A percentile compares a stretch with the other conserved stretches of the same genome.
Conservation (phyloP, 2,888 invertebrate species). For the Diarsia brunnea region DNA sequence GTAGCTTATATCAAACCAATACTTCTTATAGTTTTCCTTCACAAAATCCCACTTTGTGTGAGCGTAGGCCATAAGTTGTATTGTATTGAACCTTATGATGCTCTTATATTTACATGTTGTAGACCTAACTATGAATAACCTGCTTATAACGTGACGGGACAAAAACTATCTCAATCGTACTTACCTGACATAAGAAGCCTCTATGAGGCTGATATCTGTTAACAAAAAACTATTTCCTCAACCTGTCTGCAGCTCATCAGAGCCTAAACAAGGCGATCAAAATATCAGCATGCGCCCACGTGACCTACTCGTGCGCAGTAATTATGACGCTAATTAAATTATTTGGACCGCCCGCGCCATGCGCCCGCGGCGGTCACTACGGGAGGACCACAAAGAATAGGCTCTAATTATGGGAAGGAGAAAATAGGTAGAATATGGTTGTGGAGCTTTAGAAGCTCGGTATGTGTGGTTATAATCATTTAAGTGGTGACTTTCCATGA, state of each 20-base stretch:
- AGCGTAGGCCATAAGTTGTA: neutral
- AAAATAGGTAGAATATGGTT: conserved; percentile 20
- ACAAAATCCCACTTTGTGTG: neutral
- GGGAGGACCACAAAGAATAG: conserved; percentile 52
- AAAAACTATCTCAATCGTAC: neutral
- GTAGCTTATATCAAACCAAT: neutral
- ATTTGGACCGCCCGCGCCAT: conserved; percentile 75
- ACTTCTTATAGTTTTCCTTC: neutral
- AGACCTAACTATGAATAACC: neutral
- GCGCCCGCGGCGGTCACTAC: conserved; percentile 72
- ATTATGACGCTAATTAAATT: conserved; percentile 81
- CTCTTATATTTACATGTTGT: neutral
- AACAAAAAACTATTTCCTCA: conserved; percentile 26
- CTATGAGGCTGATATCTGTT: too few species aligned
- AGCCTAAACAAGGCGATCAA: conserved; percentile 40
- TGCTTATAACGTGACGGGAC: neutral
- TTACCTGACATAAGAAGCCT: neutral
- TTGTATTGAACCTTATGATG: neutral
- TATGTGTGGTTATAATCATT: neutral
- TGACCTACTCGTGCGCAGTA: conserved; percentile 64
- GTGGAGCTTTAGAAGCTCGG: neutral
- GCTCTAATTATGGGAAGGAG: neutral
- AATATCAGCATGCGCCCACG: conserved; percentile 30
- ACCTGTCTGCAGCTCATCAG: conserved; percentile 26
- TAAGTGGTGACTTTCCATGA: neutral